These are phyloP conservation scores for Platichthys stellatus DNA, from an alignment of 2,113 vertebrate genomes.

Conservation along the genomic window DNA sequence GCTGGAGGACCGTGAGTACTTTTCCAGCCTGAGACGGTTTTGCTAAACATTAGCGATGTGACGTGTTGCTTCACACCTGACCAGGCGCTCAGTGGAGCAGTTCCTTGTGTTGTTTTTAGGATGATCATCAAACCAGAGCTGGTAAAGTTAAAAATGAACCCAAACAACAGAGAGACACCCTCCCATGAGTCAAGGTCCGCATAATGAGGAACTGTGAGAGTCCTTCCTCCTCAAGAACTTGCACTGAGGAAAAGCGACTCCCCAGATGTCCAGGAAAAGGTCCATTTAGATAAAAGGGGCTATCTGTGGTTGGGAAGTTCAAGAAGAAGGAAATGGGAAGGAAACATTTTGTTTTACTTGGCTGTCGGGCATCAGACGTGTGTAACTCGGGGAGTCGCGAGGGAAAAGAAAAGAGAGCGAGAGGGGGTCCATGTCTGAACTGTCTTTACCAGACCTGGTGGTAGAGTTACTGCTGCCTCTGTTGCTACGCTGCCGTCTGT, in stretches of 20 bases:
- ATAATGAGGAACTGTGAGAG: conserved; percentile 35
- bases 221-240: conserved; percentile 1
- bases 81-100: not conserved
- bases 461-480: conserved; percentile 33
- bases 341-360: no score
- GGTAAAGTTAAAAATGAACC: conserved; percentile 61
- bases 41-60: not conserved
- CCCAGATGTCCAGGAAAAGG: conserved; percentile 74
- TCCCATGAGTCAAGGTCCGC: conserved; percentile 66
- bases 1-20: conserved; percentile 38
- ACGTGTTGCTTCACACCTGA: not conserved
- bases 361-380: no score
- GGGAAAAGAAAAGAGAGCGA: not conserved
- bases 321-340: conserved; percentile 34
- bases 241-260: conserved; percentile 17
- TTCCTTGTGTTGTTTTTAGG: not conserved
- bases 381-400: not conserved
- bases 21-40: conserved; percentile 49
- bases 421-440: conserved; percentile 31
- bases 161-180: conserved; percentile 13
- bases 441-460: conserved; percentile 46
- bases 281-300: conserved; percentile 71
- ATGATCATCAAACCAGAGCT: conserved; percentile 16
- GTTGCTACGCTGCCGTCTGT: conserved; percentile 15
- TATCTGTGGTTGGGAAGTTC: conserved; percentile 36